A percentile compares a stretch with the other conserved stretches of the same genome.
Conservation (phyloP, 2,797 vertebrate species). For the Pogoniulus pusillus region DNA sequence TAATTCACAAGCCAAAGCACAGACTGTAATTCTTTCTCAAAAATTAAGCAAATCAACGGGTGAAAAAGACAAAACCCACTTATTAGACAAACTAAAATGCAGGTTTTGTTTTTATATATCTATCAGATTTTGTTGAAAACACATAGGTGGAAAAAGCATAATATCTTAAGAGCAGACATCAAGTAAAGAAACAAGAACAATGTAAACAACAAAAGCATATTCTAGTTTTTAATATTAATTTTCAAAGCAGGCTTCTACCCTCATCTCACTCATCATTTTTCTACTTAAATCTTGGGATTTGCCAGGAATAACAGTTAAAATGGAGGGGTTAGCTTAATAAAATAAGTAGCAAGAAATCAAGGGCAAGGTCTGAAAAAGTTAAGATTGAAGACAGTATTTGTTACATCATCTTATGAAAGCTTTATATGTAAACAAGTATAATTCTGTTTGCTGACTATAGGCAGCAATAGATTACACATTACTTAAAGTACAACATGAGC, state of each 20-base stretch:
- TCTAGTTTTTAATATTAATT: not conserved
- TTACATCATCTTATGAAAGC: not conserved
- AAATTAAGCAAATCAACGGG: not conserved
- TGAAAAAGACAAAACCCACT: not conserved
- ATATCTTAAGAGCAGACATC: not conserved
- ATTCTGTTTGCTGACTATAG: not conserved
- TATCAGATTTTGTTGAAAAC: not conserved
- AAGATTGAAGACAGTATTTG: not conserved
- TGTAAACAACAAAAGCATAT: not conserved
- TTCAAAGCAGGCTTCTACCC: not conserved
- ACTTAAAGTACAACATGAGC: not conserved
- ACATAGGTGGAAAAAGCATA: not conserved
- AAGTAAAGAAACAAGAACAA: not conserved
- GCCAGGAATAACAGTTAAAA: not conserved
- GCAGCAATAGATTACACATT: not conserved
- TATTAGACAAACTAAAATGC: not conserved
- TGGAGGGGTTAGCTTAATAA: not conserved
- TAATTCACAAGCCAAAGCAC: not conserved
- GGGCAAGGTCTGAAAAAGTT: not conserved
- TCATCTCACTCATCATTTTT: not conserved
- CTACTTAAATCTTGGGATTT: not conserved
- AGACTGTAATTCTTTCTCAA: not conserved
- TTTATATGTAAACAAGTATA: not conserved
- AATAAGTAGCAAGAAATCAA: not conserved
- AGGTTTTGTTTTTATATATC: not conserved